Evolutionary conservation across 1,140 invertebrate species (phyloP).

Genomic region (Cydia amplana): DNA sequence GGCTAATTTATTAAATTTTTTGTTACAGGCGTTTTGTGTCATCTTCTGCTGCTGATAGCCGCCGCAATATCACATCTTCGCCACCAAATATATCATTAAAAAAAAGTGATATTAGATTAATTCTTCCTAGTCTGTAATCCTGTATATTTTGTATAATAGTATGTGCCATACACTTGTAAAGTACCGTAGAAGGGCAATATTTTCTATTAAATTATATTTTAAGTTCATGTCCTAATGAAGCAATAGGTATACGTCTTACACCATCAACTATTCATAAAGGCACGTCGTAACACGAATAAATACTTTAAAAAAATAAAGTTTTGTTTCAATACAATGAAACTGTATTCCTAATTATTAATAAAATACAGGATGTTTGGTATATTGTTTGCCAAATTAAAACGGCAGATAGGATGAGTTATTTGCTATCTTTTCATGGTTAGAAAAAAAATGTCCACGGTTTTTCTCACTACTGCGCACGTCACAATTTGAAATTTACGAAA

Average conservation of each 20-base stretch:
- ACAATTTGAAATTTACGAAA: no score
- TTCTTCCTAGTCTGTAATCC: slow-evolving; percentile 65
- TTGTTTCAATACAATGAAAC: slow-evolving; percentile 4
- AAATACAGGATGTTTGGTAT: no score
- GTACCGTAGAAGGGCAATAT: slow-evolving; percentile 68
- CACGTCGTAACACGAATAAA: slow-evolving; percentile 67
- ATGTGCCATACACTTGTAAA: slow-evolving; percentile 75
- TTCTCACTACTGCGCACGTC: no score
- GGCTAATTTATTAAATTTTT: background rate
- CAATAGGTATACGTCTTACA: slow-evolving; percentile 62
- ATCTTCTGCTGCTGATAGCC: slow-evolving; percentile 53
- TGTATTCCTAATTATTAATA: no score
- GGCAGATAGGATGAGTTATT: no score
- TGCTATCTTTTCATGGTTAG: no score
- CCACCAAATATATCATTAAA: slow-evolving; percentile 72
- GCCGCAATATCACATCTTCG: slow-evolving; percentile 54
- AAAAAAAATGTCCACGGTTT: no score
- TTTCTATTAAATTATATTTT: slow-evolving; percentile 68
- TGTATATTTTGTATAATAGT: slow-evolving; percentile 78
- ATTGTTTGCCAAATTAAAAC: no score
- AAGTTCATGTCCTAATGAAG: slow-evolving; percentile 67
- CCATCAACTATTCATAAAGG: slow-evolving; percentile 72
- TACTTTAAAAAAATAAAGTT: slow-evolving; percentile 51
- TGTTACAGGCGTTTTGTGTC: slow-evolving; percentile 56
- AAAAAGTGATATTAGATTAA: slow-evolving; percentile 76